Evolutionary conservation across 2,113 vertebrate species (phyloP), one percentile per base, ranked within the genome.

Genomic region (Patagioenas fasciata): DNA sequence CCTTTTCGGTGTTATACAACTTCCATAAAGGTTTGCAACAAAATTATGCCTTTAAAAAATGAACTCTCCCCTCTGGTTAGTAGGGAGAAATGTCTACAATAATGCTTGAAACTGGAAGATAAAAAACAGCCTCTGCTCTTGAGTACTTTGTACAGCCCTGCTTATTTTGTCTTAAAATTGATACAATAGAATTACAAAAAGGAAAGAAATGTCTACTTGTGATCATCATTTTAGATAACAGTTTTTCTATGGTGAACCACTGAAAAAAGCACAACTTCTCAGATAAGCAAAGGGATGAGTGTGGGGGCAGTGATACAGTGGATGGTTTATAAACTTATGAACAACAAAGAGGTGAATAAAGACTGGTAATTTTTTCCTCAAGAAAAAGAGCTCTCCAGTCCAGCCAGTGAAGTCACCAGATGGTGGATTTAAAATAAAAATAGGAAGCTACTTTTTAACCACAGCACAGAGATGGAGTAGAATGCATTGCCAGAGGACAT

Each of bases 351-450:
- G 29, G 26, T 60, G 18, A 87, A 47, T 42, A 78, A 75, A 61
- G 50, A 13, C 14, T 20, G 17, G 34, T 12, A 24, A 29, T 36
- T 56, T 58, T 91, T 89, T 91, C 86, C 84, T 85, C 28, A 66
- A 62, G 60, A 67, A 38, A 78, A 84, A 67, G 20, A 81, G 4
- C 20, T 93, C 16, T 15, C 38, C 32, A 60, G 32, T 75, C 40
- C 51, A 82, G 14, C 19, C 44, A 44, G 25, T 67, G 53, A 93
- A 94, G 70, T 70, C 78, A 95, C 38, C 61, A 89, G 65, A 89
- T 75, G 61, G 48, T 82, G 26, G 26, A 89, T 87, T 95, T 93
- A 82, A 89, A 89, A 74, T 66, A 86, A 80, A 57, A 69, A 26
- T 18, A 80, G 81, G 50, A 11, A 87, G 38, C 16, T 66, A 67